phyloP scores from a whole-genome alignment of 2,888 invertebrate species.

The Bursaphelenchus okinawaensis region DNA sequence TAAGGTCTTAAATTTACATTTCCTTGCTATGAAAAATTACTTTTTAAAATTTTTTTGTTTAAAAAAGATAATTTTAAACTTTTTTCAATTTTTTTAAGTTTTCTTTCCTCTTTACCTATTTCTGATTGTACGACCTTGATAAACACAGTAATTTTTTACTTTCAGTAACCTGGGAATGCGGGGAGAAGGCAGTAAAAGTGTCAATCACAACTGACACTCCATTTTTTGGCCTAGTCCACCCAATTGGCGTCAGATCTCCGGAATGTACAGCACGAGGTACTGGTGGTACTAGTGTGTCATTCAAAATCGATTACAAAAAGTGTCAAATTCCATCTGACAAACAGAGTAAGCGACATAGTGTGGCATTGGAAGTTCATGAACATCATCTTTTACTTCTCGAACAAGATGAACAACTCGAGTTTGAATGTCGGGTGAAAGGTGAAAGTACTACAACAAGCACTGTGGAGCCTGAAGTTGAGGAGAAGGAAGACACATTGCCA shows the following conservation, averaged over 20 bases:
- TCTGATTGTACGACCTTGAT: no score
- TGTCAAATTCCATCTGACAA: constrained; percentile 15
- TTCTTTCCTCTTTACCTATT: no score
- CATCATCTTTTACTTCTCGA: constrained; percentile 20
- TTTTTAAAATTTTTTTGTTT: no score
- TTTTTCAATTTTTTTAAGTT: no score
- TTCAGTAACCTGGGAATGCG: constrained; percentile 7
- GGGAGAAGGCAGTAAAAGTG: background rate
- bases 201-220: constrained; percentile 3
- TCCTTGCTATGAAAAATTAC: no score
- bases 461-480: constrained; percentile 10
- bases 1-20: no score
- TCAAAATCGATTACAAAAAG: constrained; percentile 9
- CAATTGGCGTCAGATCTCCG: background rate
- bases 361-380: constrained; percentile 25
- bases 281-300: constrained; percentile 10
- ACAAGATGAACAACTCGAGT: constrained; percentile 18
- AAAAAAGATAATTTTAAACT: no score
- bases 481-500: background rate
- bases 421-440: constrained; percentile 9
- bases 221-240: constrained; percentile 10
- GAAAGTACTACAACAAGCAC: background rate
- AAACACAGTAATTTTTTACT: background rate
- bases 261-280: constrained; percentile 14
- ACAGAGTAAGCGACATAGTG: constrained; percentile 15